phyloP scores from a whole-genome alignment of 2,888 invertebrate genomes.

The Ophonus ardosiacus region DNA sequence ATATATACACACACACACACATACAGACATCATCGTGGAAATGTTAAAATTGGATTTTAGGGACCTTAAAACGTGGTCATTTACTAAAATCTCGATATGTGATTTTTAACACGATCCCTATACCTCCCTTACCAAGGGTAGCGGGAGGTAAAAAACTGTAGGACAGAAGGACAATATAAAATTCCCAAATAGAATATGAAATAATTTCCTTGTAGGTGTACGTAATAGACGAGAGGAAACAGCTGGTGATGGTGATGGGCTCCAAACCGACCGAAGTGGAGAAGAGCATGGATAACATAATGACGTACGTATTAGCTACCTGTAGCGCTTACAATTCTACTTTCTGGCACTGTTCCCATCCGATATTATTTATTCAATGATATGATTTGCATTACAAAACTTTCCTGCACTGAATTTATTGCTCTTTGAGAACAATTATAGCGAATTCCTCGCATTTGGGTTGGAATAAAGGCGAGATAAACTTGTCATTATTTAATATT shows the following conservation, averaged over 20 bases:
- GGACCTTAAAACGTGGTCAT: too few relatives aligned
- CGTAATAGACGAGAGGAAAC: conserved; percentile 88
- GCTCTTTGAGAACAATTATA: conserved; percentile 41
- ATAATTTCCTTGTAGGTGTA: conserved; percentile 80
- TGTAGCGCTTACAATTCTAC: conserved; percentile 16
- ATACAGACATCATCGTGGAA: too few relatives aligned
- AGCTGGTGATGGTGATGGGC: conserved; percentile 87
- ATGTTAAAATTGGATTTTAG: too few relatives aligned
- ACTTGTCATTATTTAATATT: conserved; percentile 30
- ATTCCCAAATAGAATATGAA: background rate
- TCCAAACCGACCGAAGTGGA: conserved; percentile 88
- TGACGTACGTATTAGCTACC: conserved; percentile 76
- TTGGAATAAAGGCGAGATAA: conserved; percentile 32
- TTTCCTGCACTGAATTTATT: conserved; percentile 32
- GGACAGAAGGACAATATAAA: too few relatives aligned
- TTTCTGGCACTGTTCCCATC: conserved; percentile 50
- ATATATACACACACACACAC: too few relatives aligned
- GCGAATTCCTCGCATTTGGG: conserved; percentile 36
- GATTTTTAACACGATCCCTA: too few relatives aligned
- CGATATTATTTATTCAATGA: conserved; percentile 51
- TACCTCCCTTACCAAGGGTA: too few relatives aligned
- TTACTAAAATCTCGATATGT: too few relatives aligned
- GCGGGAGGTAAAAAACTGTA: too few relatives aligned
- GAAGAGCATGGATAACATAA: conserved; percentile 83
- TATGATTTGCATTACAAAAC: conserved; percentile 47